Conservation (phyloP, 2,797 vertebrate genomes). For the Sebastiscus albofasciatus region DNA sequence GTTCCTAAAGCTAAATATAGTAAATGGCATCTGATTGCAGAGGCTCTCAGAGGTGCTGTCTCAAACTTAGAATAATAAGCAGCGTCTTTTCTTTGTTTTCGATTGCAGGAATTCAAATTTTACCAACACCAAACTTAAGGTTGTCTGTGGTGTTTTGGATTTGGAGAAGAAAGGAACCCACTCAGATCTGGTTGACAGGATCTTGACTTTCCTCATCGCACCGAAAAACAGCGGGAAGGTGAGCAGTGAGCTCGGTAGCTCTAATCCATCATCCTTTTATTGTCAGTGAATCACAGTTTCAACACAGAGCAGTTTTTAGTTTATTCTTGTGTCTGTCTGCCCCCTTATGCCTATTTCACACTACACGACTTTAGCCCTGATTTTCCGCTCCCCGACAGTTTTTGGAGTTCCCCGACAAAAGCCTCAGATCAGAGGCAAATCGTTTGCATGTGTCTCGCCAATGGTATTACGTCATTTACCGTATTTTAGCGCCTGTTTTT, state of each 20-base stretch:
- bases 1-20: neutral
- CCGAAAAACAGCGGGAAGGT: conserved; percentile 96
- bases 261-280: neutral
- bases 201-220: conserved; percentile 90
- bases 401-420: too few species aligned
- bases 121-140: conserved; percentile 89
- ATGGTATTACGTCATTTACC: too few species aligned
- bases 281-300: neutral
- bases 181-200: conserved; percentile 89
- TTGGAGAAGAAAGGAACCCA: conserved; percentile 94
- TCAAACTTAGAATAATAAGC: too few species aligned
- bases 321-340: neutral
- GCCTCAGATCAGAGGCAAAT: too few species aligned
- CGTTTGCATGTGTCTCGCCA: too few species aligned
- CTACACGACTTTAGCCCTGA: too few species aligned
- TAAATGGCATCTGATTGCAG: neutral
- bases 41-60: too few species aligned
- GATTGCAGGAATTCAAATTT: conserved; percentile 63
- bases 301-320: neutral
- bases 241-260: conserved; percentile 19
- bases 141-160: conserved; percentile 92
- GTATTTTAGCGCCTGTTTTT: too few species aligned
- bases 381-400: too few species aligned
- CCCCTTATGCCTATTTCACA: too few species aligned
- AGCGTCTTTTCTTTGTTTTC: neutral